A percentile compares a stretch with the other conserved stretches of the same genome.
Conservation (phyloP, 2,888 invertebrate genomes). For the Rhingia rostrata region DNA sequence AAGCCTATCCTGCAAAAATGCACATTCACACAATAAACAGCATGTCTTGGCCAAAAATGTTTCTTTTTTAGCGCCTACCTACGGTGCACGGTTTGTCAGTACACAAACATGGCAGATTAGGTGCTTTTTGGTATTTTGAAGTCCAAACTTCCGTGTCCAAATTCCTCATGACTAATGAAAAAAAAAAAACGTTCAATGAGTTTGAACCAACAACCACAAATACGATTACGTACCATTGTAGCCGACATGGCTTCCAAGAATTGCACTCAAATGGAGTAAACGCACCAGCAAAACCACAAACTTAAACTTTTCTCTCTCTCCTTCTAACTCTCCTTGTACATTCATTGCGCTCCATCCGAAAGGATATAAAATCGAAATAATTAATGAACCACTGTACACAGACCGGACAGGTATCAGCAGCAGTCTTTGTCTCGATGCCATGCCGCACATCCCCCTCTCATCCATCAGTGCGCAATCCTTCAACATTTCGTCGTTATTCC, state of each 20-base stretch:
- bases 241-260: slow-evolving; percentile 26
- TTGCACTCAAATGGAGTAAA: slow-evolving; percentile 11
- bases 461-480: slow-evolving; percentile 15
- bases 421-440: slow-evolving; percentile 6
- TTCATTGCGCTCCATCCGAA: slow-evolving; percentile 17
- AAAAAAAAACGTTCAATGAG: neutral
- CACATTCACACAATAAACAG: no score
- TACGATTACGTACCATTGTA: neutral
- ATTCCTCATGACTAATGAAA: no score
- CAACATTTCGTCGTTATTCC: slow-evolving; percentile 40
- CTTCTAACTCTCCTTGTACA: neutral
- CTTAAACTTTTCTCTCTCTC: neutral
- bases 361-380: slow-evolving; percentile 59
- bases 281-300: slow-evolving; percentile 21
- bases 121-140: no score
- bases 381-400: slow-evolving; percentile 67
- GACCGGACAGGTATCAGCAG: slow-evolving; percentile 58
- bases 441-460: neutral
- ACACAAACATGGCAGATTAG: no score
- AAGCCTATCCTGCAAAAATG: no score
- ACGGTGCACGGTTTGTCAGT: no score
- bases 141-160: no score
- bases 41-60: no score
- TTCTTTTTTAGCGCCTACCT: no score
- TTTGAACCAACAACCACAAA: neutral